Percentiles rank a stretch among this genome's conserved stretches.
phyloP scores from a whole-genome alignment of 2,888 invertebrate species.

The Encarsia formosa region DNA sequence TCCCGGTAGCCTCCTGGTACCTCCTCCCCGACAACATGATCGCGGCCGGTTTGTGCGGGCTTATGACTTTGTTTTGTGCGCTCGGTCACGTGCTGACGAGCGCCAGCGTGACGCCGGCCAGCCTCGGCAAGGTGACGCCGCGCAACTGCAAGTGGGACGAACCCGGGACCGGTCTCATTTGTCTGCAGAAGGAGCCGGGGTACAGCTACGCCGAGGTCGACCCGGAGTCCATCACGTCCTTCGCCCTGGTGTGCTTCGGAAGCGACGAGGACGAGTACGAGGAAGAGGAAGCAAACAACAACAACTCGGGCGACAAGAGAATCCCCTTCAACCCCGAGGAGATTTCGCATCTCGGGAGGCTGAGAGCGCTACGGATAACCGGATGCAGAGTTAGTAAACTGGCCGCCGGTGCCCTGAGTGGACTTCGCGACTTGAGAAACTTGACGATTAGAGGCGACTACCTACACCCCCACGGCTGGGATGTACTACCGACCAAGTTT shows the following conservation, averaged over 20 bases:
- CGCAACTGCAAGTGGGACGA: conserved; percentile 75
- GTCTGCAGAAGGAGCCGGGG: conserved; percentile 54
- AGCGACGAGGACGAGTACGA: conserved; percentile 4
- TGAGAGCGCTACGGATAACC: conserved; percentile 76
- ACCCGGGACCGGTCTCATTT: conserved; percentile 51
- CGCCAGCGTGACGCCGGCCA: background rate
- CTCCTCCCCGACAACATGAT: no score
- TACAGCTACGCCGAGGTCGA: conserved; percentile 78
- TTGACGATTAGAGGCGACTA: conserved; percentile 78
- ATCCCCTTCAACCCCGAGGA: conserved; percentile 46
- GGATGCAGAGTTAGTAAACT: conserved; percentile 83
- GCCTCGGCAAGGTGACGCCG: conserved; percentile 60
- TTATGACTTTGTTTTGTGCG: no score
- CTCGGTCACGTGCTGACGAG: no score
- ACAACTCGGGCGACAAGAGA: conserved; percentile 28
- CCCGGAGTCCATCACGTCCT: conserved; percentile 58
- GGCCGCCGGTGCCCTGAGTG: conserved; percentile 74
- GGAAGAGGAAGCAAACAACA: conserved; percentile 22
- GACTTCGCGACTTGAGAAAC: conserved; percentile 76
- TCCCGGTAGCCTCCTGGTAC: background rate
- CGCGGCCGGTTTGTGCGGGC: no score
- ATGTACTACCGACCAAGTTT: background rate
- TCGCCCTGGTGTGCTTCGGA: conserved; percentile 36
- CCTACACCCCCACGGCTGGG: background rate
- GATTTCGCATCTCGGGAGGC: conserved; percentile 74